These are phyloP conservation scores for Siphamia tubifer DNA, from an alignment of 2,113 vertebrate genomes.

Conservation along the genomic window DNA sequence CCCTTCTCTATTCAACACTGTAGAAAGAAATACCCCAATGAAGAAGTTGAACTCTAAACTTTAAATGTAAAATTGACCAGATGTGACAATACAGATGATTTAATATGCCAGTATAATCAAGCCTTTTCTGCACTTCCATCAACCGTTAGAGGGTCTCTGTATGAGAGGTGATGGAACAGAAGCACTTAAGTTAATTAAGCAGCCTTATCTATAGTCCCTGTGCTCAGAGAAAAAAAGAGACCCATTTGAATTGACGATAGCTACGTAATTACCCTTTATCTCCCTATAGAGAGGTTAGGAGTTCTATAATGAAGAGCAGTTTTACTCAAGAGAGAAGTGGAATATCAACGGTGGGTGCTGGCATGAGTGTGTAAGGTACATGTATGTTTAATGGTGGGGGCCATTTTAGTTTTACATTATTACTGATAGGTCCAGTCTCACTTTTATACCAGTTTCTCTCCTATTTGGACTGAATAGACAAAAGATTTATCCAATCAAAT, in stretches of 20 bases:
- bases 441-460: neutral
- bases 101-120: constrained; percentile 52
- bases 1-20: neutral
- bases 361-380: neutral
- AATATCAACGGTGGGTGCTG: constrained; percentile 29
- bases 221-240: constrained; percentile 59
- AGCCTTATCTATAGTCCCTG: constrained; percentile 69
- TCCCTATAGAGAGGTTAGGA: constrained; percentile 54
- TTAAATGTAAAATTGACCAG: constrained; percentile 47
- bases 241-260: constrained; percentile 68
- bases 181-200: constrained; percentile 77
- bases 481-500: neutral
- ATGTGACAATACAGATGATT: constrained; percentile 65
- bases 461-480: neutral
- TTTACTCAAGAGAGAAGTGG: constrained; percentile 61
- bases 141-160: constrained; percentile 45
- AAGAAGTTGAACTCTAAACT: constrained; percentile 50
- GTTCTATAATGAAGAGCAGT: constrained; percentile 67
- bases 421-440: neutral
- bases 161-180: constrained; percentile 68
- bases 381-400: neutral
- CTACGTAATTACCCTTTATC: constrained; percentile 77
- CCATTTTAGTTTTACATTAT: constrained; percentile 29
- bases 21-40: constrained; percentile 8
- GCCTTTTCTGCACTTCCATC: constrained; percentile 50